These are phyloP conservation scores for Phycodurus eques DNA, from an alignment of 2,113 vertebrate species.

Conservation along the genomic window DNA sequence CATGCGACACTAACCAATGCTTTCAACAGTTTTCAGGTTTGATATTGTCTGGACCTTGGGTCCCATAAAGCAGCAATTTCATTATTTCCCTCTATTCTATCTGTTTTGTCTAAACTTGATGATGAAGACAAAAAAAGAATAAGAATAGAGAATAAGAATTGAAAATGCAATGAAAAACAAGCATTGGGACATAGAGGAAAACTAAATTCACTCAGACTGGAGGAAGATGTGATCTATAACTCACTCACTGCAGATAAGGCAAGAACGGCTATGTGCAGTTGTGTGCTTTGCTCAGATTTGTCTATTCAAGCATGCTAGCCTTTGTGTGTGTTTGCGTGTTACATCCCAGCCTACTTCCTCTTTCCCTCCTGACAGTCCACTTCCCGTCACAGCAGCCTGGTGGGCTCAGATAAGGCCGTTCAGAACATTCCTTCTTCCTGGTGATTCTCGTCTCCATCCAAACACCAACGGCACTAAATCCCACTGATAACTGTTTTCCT, in stretches of 20 bases:
- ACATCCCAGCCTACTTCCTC: conserved; percentile 58
- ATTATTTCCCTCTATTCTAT: conserved; percentile 17
- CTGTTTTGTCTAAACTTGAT: conserved; percentile 10
- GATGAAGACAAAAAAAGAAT: conserved; percentile 31
- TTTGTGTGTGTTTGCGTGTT: conserved; percentile 32
- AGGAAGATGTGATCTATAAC: conserved; percentile 36
- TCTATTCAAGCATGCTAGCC: conserved; percentile 15
- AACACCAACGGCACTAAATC: conserved; percentile 54
- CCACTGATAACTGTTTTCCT: conserved; percentile 48
- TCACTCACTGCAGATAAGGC: conserved; percentile 20
- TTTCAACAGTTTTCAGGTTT: neutral
- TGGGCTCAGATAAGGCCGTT: conserved; percentile 73
- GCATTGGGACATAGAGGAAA: conserved; percentile 19
- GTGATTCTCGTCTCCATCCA: conserved; percentile 37
- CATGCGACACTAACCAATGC: neutral
- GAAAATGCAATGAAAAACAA: neutral
- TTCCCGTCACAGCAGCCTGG: conserved; percentile 72
- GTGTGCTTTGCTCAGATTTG: conserved; percentile 14
- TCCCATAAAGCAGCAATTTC: conserved; percentile 6
- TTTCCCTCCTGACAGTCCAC: conserved; percentile 68
- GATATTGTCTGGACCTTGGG: conserved; percentile 7
- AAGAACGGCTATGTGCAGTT: conserved; percentile 12
- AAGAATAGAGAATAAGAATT: conserved; percentile 20
- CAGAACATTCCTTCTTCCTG: conserved; percentile 63
- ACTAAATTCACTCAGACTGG: conserved; percentile 17